Evolutionary conservation across 2,113 vertebrate genomes (phyloP), one percentile per base, ranked within the genome.

Genomic region (Anser cygnoides): DNA sequence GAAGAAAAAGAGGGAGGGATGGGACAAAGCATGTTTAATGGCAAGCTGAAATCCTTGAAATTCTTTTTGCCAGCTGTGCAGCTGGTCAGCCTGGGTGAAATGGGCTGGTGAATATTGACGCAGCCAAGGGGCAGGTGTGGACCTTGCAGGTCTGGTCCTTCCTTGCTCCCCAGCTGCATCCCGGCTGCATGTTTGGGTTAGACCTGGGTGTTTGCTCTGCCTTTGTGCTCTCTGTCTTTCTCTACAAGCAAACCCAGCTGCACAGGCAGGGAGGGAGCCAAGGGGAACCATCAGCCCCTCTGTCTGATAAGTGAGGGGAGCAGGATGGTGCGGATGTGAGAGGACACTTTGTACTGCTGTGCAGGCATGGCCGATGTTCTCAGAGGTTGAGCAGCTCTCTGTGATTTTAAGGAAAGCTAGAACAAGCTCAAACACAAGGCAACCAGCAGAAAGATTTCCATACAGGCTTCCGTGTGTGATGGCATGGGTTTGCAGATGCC

Each of bases 311-410:
- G 44, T 12, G 10, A 3, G 33, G 33, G 76, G 33, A 70, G 79
- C 39, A 62, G 49, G 58, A 33, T 2, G 10, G 49, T 29, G n/a
- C 1, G 0, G 65, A 58, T 4, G 5, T 21, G 1, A 5, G 41
- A 87, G 73, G 22, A 72, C 16, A 23, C 14, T 59, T 86, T 25
- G 29, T 84, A n/a, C 57, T 72, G 31, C 74, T 55, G 46, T 65
- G 20, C 52, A 62, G 26, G 58, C 0, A 0, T 33, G 33, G 37
- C 10, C 28, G 18, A 19, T 67, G 23, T 52, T 87, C 29, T 26
- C 57, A 85, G 50, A 87, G 25, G 10, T 61, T 78, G 41, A 89
- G 74, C 26, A 71, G n/a, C 18, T 55, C 33, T 57, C 35, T 14
- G 35, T 35, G 35, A 16, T 44, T 87, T 87, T 76, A 57, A 67